Evolutionary conservation across 35 echinoderm and acorn worm genomes (phyloP), one percentile per base, ranked within the genome.

Genomic region (Holothuria glaberrima): DNA sequence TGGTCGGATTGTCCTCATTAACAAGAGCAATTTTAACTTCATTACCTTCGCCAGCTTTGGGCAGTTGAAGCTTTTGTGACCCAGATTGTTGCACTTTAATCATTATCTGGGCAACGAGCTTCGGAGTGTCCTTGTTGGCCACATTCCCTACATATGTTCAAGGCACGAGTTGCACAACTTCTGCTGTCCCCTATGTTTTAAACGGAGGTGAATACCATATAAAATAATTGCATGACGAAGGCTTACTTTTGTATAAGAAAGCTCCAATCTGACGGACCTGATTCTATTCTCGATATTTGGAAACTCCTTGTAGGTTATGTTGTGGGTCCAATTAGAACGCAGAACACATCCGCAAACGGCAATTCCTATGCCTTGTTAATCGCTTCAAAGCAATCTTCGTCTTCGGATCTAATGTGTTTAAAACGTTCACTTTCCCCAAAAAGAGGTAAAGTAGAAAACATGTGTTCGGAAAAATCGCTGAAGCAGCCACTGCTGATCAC

Each of bases 31-130:
- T 5, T 66, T 66, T 19, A 25, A 29, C 7, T 66, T 29, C 62
- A 29, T 22, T 0, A 25, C 62, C 20, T 66, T 6, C 62, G 7
- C 20, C 21, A 12, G 21, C 62, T 22, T 6, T 66, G 26, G 71
- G 71, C 34, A 32, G 36, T 75, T 75, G 71, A 75, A 75, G 32
- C 71, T 75, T 75, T 75, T 75, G 71, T 75, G 71, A 18, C 71
- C 71, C 5, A 75, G 35, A 4, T 75, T 19, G 18, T 75, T 75
- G 71, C 71, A 75, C 18, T 75, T 30, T 2, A 33, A 35, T 5
- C 24, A 75, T 75, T 38, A 80, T 18, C 24, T 46, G 38, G 75
- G 20, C 32, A 48, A 25, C 25, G 32, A 16, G 75, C 16, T 26
- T 80, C 75, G 48, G 24, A 18, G 21, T 48, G 75, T 6, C 32